Evolutionary conservation across 2,888 invertebrate species (phyloP), one percentile per base, ranked within the genome.

Genomic region (Ennomos erosarius): DNA sequence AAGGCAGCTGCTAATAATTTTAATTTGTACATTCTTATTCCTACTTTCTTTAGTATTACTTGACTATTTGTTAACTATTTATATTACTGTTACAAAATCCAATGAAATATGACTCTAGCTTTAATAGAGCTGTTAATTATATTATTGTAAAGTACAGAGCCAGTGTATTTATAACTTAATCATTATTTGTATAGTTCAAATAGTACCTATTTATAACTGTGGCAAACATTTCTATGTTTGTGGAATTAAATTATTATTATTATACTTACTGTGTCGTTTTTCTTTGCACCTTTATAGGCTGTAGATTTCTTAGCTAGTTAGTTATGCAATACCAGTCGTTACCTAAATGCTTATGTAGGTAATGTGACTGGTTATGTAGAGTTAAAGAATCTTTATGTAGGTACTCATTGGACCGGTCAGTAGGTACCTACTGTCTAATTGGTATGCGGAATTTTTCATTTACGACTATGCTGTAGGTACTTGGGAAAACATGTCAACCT

Each of bases 101-200:
- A 88, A 85, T 85, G 82, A 87, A 85, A 83, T 81, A 85, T 82
- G 81, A 78, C 65, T 67, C 79, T 87, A 91, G 89, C 89, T 91
- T 90, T 90, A 90, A 90, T 84, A 85, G 83, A 88, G 84, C 87
- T 84, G 82, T 84, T 88, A 83, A 87, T 91, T 90, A 67, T 93
- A 77, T 88, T 91, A 87, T 87, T 89, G 84, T 89, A 88, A 88
- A 90, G 78, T 85, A 85, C 87, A 88, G 87, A 90, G 89, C 89
- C 92, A 89, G 89, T 90, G 88, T 90, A 90, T 89, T 90, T 92
- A 90, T 90, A 78, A 88, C 82, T 84, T 90, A 89, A 90, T 89
- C 88, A 90, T 88, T 90, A 90, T 91, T 89, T 91, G 89, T 90
- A 89, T 87, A 90, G 88, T 88, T 91, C 86, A 88, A 88, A 90